Evolutionary conservation across 1,140 invertebrate genomes (phyloP).

Genomic region (Cherax quadricarinatus): DNA sequence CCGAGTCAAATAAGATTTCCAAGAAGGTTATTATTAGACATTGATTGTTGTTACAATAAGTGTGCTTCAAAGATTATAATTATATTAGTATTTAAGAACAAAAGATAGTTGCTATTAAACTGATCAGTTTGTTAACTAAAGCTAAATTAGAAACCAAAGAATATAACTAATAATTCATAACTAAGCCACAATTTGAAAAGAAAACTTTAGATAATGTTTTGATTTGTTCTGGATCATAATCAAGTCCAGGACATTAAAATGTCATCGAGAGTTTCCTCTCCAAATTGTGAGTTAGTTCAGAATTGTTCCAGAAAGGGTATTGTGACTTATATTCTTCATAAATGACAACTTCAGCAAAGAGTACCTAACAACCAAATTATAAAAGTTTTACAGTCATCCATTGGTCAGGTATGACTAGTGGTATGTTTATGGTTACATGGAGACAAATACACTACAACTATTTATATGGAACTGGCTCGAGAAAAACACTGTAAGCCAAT

Average conservation of each 20-base stretch:
- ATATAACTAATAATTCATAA: neutral
- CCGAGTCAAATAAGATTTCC: neutral
- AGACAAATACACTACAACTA: no score
- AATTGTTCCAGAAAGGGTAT: no score
- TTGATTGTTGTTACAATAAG: neutral
- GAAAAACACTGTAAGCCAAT: no score
- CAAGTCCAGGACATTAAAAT: no score
- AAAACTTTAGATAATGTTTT: no score
- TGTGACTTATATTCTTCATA: neutral
- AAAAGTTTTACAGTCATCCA: no score
- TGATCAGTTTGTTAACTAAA: constrained; percentile 23
- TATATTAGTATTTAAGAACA: constrained; percentile 25
- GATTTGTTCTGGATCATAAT: no score
- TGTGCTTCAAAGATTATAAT: constrained; percentile 3
- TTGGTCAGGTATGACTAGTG: no score
- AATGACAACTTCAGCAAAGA: neutral
- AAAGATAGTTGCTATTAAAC: neutral
- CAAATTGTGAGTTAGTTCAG: no score
- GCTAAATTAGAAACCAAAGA: constrained; percentile 12
- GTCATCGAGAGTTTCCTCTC: no score
- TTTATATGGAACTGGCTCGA: neutral
- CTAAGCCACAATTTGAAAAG: no score
- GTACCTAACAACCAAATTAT: neutral
- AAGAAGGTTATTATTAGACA: constrained; percentile 18
- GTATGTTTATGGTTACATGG: no score